phyloP scores from a whole-genome alignment of 2,797 vertebrate genomes.

The Hylomyscus alleni region DNA sequence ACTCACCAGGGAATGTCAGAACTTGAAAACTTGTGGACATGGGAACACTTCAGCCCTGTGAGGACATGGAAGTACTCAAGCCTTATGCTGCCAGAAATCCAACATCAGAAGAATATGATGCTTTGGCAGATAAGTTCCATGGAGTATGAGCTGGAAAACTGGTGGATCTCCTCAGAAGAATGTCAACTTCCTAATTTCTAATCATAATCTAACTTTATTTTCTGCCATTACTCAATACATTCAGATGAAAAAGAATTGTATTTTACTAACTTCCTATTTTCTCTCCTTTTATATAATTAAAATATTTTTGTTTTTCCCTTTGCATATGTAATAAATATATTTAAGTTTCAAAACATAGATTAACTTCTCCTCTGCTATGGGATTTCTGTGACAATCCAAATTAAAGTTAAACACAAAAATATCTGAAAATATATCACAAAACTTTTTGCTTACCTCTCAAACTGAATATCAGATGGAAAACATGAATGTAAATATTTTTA shows the following conservation, averaged over 20 bases:
- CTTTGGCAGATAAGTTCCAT: neutral
- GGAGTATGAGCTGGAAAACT: no score
- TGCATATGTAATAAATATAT: neutral
- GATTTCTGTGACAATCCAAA: neutral
- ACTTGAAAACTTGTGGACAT: neutral
- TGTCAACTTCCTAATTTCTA: neutral
- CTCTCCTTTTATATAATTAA: neutral
- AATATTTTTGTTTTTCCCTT: neutral
- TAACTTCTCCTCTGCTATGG: neutral
- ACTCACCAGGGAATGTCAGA: neutral
- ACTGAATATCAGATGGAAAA: neutral
- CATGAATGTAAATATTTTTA: neutral
- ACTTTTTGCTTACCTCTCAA: constrained; percentile 29
- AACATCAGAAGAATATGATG: neutral
- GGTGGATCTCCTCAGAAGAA: neutral
- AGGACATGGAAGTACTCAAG: neutral
- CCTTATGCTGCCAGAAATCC: neutral
- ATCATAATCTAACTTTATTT: neutral
- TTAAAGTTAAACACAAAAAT: neutral
- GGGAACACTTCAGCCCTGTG: neutral
- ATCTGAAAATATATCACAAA: neutral
- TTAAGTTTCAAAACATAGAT: neutral
- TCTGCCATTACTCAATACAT: neutral
- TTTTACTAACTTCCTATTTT: neutral
- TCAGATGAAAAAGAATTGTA: neutral